Evolutionary conservation across 2,888 invertebrate genomes (phyloP).

Genomic region (Aporophyla lueneburgensis): DNA sequence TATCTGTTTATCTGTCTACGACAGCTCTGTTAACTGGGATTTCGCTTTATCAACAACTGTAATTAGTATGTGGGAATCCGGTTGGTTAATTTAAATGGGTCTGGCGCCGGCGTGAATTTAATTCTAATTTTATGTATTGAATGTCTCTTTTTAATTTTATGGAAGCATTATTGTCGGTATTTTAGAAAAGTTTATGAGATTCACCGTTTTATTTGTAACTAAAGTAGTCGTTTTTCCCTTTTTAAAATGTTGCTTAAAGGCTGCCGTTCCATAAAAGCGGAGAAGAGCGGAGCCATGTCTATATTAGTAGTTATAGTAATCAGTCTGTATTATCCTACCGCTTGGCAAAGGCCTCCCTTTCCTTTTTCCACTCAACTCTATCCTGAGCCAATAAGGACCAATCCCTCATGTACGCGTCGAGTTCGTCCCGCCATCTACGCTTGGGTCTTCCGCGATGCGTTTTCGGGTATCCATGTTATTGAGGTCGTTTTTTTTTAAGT

Average conservation of each 20-base stretch:
- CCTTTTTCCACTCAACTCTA: no score
- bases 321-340: no score
- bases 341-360: no score
- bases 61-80: slow-evolving; percentile 66
- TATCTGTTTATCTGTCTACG: slow-evolving; percentile 61
- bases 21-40: slow-evolving; percentile 68
- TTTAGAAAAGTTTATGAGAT: slow-evolving; percentile 29
- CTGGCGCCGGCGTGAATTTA: slow-evolving; percentile 59
- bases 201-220: slow-evolving; percentile 16
- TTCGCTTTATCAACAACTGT: slow-evolving; percentile 69
- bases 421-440: no score
- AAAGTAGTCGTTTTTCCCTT: not conserved
- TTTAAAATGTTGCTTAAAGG: not conserved
- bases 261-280: no score
- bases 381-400: no score
- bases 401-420: no score
- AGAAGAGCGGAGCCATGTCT: no score
- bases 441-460: no score
- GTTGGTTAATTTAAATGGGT: slow-evolving; percentile 62
- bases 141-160: slow-evolving; percentile 55
- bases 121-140: slow-evolving; percentile 56
- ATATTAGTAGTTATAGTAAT: no score
- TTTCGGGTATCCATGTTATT: no score
- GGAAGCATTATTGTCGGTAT: slow-evolving; percentile 11
- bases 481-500: no score